A percentile compares a stretch with the other conserved stretches of the same genome.
phyloP scores from a whole-genome alignment of 2,888 invertebrate genomes.

The Lottia scabra region DNA sequence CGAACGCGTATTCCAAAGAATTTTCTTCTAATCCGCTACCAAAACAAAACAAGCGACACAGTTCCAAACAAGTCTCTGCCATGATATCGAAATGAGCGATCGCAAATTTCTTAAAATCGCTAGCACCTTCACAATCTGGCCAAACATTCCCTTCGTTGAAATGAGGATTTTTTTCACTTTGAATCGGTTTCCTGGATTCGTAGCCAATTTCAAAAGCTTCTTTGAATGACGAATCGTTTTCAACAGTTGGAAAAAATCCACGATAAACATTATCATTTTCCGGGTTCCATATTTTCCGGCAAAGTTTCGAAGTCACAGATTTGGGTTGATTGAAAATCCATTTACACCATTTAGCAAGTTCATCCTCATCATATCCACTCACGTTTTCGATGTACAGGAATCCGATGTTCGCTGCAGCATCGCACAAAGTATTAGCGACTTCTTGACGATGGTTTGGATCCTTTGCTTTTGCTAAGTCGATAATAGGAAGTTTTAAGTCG shows the following conservation, averaged over 20 bases:
- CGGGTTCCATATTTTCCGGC: conserved; percentile 39
- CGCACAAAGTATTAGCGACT: conserved; percentile 39
- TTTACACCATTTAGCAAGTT: conserved; percentile 32
- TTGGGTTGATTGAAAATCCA: conserved; percentile 43
- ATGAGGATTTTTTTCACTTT: conserved; percentile 30
- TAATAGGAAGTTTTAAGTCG: conserved; percentile 31
- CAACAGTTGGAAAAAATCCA: no score
- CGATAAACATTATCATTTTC: conserved; percentile 45
- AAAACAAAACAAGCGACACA: conserved; percentile 42
- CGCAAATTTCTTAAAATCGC: conserved; percentile 39
- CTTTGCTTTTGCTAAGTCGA: conserved; percentile 40
- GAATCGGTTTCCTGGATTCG: no score
- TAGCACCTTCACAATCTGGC: conserved; percentile 39
- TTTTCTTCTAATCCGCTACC: conserved; percentile 46
- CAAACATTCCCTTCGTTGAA: conserved; percentile 48
- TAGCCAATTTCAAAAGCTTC: no score
- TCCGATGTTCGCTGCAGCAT: conserved; percentile 45
- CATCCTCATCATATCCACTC: conserved; percentile 37
- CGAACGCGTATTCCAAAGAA: conserved; percentile 43
- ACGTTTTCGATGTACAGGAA: conserved; percentile 47
- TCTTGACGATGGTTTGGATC: conserved; percentile 30
- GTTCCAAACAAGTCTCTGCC: conserved; percentile 38
- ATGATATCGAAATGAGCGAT: conserved; percentile 30
- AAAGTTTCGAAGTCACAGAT: conserved; percentile 31
- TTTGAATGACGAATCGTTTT: no score